Conservation (phyloP, 2,797 vertebrate genomes). For the Pagetopsis macropterus region DNA sequence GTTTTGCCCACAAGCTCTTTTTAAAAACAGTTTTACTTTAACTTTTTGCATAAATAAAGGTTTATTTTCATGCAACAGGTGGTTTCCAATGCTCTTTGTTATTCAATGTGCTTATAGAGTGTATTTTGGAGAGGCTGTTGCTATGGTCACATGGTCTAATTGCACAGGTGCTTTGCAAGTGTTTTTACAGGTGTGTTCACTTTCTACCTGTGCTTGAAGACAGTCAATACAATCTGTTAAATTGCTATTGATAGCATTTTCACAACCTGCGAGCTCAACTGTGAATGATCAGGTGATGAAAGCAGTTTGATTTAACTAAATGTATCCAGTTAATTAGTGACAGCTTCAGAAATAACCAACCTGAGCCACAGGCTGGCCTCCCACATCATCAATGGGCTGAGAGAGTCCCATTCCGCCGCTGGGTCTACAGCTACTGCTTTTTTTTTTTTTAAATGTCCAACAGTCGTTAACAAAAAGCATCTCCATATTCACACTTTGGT, state of each 20-base stretch:
- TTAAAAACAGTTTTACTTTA: not conserved
- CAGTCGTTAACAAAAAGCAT: slow-evolving; percentile 18
- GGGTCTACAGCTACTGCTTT: slow-evolving; percentile 21
- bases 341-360: slow-evolving; percentile 25
- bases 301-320: slow-evolving; percentile 15
- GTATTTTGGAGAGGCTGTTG: no score
- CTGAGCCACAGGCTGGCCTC: slow-evolving; percentile 2
- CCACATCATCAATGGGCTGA: slow-evolving; percentile 8
- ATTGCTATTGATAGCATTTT: not conserved
- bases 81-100: not conserved
- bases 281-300: slow-evolving; percentile 21
- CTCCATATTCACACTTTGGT: slow-evolving; percentile 5
- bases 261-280: not conserved
- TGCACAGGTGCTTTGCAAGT: no score
- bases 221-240: no score
- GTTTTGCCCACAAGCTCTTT: not conserved
- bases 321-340: slow-evolving; percentile 24
- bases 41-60: not conserved
- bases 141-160: not conserved
- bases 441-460: slow-evolving; percentile 29
- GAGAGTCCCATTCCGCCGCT: slow-evolving; percentile 7
- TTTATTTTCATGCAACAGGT: not conserved
- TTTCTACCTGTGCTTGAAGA: no score
- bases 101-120: not conserved
- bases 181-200: no score